A percentile compares a stretch with the other conserved stretches of the same genome.
Evolutionary conservation across 2,888 invertebrate genomes (phyloP).

Genomic region (Parnassius smintheus): DNA sequence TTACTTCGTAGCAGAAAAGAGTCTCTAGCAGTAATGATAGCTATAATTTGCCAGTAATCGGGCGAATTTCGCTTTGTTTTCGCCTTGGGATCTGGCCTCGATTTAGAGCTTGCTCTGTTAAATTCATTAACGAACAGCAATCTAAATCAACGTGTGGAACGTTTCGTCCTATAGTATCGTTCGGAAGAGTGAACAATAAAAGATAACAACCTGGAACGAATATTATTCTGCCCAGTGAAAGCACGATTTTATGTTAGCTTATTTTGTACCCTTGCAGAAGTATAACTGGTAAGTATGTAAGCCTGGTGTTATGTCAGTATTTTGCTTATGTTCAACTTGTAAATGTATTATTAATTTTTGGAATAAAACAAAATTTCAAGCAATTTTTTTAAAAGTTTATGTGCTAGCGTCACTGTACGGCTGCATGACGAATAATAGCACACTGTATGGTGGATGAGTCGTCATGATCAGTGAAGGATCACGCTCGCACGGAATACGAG

Average conservation of each 20-base stretch:
- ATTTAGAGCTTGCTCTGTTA: conserved; percentile 19
- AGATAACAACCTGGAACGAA: conserved; percentile 27
- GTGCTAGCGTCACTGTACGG: too few relatives aligned
- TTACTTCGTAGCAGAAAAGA: conserved; percentile 1
- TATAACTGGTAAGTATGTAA: too few relatives aligned
- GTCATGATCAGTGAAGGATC: too few relatives aligned
- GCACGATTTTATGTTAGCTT: conserved; percentile 13
- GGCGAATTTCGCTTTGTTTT: conserved; percentile 25
- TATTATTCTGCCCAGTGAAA: conserved; percentile 16
- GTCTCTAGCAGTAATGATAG: not conserved
- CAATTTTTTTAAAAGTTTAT: too few relatives aligned
- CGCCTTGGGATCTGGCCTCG: not conserved
- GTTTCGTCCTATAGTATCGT: conserved; percentile 17
- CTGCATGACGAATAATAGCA: too few relatives aligned
- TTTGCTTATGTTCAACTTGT: too few relatives aligned
- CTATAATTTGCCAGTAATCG: conserved; percentile 4
- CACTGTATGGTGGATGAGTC: too few relatives aligned
- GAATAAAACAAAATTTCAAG: too few relatives aligned
- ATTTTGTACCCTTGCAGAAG: not conserved
- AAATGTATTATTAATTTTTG: too few relatives aligned
- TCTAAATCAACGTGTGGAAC: conserved; percentile 19
- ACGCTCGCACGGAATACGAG: too few relatives aligned
- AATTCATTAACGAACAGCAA: conserved; percentile 18
- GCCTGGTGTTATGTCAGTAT: too few relatives aligned
- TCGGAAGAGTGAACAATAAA: conserved; percentile 40